Base-by-base conservation (phyloP, 2,113 vertebrate genomes). In the Neolamprologus tretocephalus region DNA sequence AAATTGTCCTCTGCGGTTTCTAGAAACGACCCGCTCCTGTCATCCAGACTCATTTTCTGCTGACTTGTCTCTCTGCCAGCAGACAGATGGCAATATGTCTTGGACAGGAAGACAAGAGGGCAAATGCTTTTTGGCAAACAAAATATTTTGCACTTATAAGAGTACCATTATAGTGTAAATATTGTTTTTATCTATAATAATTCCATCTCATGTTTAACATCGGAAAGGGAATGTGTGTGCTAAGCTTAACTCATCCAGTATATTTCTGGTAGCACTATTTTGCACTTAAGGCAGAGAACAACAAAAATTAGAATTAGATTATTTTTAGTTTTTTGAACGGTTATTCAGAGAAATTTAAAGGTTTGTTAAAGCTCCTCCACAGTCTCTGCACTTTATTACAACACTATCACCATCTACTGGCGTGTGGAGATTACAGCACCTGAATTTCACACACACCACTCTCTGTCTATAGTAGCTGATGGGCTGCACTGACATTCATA, bases 381-480 rank as follows among this genome's bases (percentile, higher is more conserved):
- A 17, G 14, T 6, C 19, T 3, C 19, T 54, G 1, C 4, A 16
- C 4, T 51, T 75, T 35, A 19, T 19, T 9, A 37, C 5, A 35
- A 11, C 35, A 31, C 63, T 31, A 80, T 49, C 37, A 40, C 94
- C 93, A 90, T 83, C 95, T 94, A 66, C 54, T 94, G 95, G 91
- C 63, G 4, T 51, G 12, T 7, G 9, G n/a, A 54, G n/a, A 7
- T 83, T 35, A 80, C 17, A 51, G 26, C 83, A 89, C 4, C 40
- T 71, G 11, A 57, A 21, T 80, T 10, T 57, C 7, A 83, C 4
- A 57, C 66, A 42, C 28, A 66, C 31, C 28, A 53, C 78, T 31
- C 9, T 23, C 45, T 55, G 12, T 31, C 2, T 12, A 16, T 23
- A 54, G 55, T 35, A 61, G 61, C 54, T 17, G 35, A 53, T 37